Conservation (phyloP, 2,888 invertebrate genomes). For the Aporophyla nigra region DNA sequence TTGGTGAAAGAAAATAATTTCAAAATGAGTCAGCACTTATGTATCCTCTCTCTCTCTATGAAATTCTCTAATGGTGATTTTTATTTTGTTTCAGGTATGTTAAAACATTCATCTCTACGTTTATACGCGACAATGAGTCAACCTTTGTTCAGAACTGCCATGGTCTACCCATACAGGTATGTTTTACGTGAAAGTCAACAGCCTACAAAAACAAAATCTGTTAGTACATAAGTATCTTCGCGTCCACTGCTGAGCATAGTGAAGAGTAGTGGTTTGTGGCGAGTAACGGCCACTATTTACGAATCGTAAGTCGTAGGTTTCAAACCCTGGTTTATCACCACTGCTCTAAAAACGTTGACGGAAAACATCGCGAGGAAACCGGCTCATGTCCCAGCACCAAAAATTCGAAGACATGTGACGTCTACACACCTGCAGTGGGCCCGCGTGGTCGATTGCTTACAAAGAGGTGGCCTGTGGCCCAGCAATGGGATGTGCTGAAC, state of each 20-base stretch:
- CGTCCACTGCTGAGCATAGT: neutral
- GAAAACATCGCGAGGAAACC: too few relatives aligned
- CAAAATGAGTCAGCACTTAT: neutral
- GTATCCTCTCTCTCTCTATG: neutral
- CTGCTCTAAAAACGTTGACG: too few relatives aligned
- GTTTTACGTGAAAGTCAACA: neutral
- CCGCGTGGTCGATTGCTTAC: too few relatives aligned
- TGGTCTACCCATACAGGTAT: neutral
- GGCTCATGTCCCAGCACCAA: too few relatives aligned
- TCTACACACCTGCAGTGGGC: too few relatives aligned
- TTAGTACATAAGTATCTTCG: neutral
- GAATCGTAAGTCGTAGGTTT: too few relatives aligned
- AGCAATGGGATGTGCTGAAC: too few relatives aligned
- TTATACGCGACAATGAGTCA: neutral
- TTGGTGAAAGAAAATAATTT: neutral
- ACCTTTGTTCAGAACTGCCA: neutral
- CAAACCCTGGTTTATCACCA: too few relatives aligned
- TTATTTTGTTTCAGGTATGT: conserved; percentile 55
- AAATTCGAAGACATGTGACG: too few relatives aligned
- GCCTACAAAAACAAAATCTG: neutral
- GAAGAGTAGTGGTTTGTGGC: too few relatives aligned
- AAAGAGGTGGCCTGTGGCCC: too few relatives aligned
- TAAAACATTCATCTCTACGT: neutral
- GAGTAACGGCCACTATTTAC: too few relatives aligned
- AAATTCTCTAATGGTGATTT: neutral